phyloP scores from a whole-genome alignment of 2,797 vertebrate species.

The Trachops cirrhosus region DNA sequence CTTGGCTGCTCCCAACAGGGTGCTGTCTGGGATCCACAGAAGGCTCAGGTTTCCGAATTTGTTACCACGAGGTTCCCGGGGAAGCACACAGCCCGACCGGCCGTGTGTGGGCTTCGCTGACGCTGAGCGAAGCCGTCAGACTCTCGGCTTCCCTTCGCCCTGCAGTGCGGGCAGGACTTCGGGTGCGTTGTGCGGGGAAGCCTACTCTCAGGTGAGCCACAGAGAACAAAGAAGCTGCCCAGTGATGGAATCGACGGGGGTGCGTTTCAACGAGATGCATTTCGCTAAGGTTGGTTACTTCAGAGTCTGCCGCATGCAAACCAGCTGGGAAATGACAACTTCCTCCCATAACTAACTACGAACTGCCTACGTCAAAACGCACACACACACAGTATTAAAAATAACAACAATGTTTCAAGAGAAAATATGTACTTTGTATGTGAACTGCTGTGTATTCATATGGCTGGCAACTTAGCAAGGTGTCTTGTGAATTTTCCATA shows the following conservation, averaged over 20 bases:
- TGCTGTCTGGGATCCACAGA: accelerated
- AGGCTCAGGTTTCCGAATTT: neutral
- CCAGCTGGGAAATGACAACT: neutral
- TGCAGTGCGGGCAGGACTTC: neutral
- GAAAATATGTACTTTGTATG: accelerated
- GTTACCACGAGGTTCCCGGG: accelerated
- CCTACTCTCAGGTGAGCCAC: no score
- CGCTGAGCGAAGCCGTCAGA: no score
- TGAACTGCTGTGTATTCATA: neutral
- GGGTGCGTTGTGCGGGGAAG: neutral
- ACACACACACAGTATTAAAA: neutral
- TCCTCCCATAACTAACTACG: neutral
- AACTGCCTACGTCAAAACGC: no score
- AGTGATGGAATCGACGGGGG: no score
- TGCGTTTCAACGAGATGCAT: neutral
- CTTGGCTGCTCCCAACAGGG: neutral
- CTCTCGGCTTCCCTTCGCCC: neutral
- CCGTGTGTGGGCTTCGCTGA: neutral
- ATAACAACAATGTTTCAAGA: neutral
- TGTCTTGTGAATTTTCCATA: neutral
- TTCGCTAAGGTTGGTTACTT: neutral
- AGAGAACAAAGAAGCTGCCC: neutral
- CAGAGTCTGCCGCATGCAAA: neutral
- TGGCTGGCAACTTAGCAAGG: neutral
- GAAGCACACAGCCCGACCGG: neutral